Base-by-base conservation (phyloP, 1,140 invertebrate species). In the Lasioglossum baleicum region DNA sequence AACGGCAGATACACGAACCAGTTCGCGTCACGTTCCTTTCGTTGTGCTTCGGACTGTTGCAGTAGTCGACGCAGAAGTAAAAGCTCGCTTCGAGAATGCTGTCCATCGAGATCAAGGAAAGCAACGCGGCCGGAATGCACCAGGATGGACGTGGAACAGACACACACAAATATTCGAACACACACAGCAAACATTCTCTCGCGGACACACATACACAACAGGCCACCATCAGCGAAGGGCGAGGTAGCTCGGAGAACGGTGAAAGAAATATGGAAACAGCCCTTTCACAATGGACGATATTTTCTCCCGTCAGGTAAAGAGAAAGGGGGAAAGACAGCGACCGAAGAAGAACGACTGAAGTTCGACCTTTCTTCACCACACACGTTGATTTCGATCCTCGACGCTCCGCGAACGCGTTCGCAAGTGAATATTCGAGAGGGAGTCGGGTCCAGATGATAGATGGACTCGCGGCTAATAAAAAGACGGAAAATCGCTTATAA, bases 31-130 rank as follows among this genome's bases (percentile, higher is more conserved):
- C 56, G 77, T 83, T 76, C 42, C 26, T 60, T 75, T 81, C 31
- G 72, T 56, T 76, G 72, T 84, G 80, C 77, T 84, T 60, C 72
- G 72, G 73, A 84, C 74, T 85, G 78, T 85, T 85, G 35, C 79
- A 85, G 53, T 22, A 85, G 53, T 22, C 22, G 31, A n/a, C 13
- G 81, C 65, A 80, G 81, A 80, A 83, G 78, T 83, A 81, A 65
- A 58, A 65, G 31, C 71, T 51, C 40, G 17, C 51, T 35, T 15
- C 17, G 22, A 44, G 40, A 64, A 72, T 20, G 22, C 69, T 20
- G 48, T 44, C 58, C 69, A 40, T 56, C 70, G 35, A 13, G 51
- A 58, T 58, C 68, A 48, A 48, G 65, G 42, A 66, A 44, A 40
- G 64, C 65, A 26, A 48, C 65, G 42, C 40, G 44, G n/a, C 22